phyloP scores from a whole-genome alignment of 2,113 vertebrate species.

The Falcunculus frontatus region DNA sequence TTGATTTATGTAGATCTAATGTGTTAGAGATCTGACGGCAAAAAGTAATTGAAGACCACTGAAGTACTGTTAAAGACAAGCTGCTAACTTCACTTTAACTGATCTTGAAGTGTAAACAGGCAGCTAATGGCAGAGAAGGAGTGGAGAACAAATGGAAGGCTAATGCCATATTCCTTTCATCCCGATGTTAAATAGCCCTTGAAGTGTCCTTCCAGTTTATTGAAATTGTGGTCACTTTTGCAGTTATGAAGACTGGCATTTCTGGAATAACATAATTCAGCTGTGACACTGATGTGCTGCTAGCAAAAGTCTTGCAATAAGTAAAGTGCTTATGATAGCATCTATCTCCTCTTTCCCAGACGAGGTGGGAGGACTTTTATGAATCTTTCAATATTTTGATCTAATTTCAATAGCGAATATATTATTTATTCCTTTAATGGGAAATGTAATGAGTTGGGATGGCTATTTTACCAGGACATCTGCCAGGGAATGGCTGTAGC shows the following conservation, averaged over 20 bases:
- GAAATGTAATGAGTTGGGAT: background rate
- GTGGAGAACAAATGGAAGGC: background rate
- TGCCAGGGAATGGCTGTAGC: slow-evolving; percentile 1
- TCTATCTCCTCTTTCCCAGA: background rate
- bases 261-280: background rate
- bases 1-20: background rate
- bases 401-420: background rate
- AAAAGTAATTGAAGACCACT: background rate
- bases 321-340: background rate
- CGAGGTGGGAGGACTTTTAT: background rate
- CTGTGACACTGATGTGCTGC: background rate
- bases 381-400: slow-evolving; percentile 30
- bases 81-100: background rate
- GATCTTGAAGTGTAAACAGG: background rate
- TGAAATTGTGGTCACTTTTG: slow-evolving; percentile 6
- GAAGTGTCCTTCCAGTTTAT: background rate
- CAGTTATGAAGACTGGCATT: background rate
- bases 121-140: background rate
- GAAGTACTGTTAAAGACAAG: background rate
- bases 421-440: slow-evolving; percentile 33
- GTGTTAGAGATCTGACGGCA: background rate
- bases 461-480: background rate
- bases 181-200: background rate
- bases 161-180: background rate
- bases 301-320: background rate